Evolutionary conservation across 2,888 invertebrate genomes (phyloP), one percentile per base, ranked within the genome.

Genomic region (Lasiommata megera): DNA sequence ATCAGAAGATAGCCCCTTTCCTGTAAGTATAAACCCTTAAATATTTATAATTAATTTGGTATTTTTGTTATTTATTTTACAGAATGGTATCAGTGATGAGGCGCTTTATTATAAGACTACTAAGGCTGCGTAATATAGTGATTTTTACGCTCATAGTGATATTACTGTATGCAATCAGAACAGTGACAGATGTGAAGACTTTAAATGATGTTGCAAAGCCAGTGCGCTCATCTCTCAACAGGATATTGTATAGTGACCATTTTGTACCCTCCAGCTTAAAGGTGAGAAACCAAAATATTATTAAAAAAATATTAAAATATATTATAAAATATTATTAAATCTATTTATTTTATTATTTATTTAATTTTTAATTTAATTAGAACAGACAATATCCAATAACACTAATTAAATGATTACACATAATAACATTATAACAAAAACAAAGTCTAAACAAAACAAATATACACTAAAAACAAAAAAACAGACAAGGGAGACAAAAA

Each of bases 51-150:
- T n/a, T n/a, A n/a, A n/a, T n/a, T n/a, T n/a, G n/a, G n/a, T n/a
- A n/a, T n/a, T n/a, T n/a, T 2, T n/a, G 6, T n/a, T 9, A 28
- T 46, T 46, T 44, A 60, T 29, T 58, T 64, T 62, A 52, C 54
- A 67, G 61, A 63, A 64, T 44, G 17, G 11, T 31, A 9, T 31
- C 64, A 54, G 64, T 69, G 6, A 69, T 82, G 59, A 69, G 83
- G 56, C 71, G 86, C 1, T 70, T 74, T 51, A 46, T 77, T 9
- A 56, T 73, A 23, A 78, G 87, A n/a, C 60, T 84, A 3, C 59
- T 87, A 8, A 74, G 80, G 57, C 43, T 83, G 1, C 74, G 85
- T 0, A 86, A 82, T 59, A 73, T 88, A 1, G 11, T 82, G 1
- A 61, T 73, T n/a, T 43, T 86, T 7, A 82, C 82, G 1, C n/a